phyloP scores from a whole-genome alignment of 2,797 vertebrate species.

The Oreonectes daqikongensis region DNA sequence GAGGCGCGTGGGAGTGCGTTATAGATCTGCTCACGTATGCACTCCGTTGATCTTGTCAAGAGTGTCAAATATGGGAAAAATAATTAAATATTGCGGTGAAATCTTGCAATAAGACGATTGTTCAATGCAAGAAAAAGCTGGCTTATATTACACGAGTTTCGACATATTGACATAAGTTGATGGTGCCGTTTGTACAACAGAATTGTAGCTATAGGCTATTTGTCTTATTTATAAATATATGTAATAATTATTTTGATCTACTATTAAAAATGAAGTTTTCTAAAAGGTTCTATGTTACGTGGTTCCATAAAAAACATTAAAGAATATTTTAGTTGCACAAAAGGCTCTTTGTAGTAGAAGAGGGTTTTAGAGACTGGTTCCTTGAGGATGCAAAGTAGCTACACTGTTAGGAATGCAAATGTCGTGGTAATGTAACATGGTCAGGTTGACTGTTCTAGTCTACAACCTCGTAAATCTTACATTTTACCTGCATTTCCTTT shows the following conservation, averaged over 20 bases:
- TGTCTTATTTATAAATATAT: neutral
- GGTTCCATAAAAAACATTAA: no score
- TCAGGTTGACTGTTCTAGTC: no score
- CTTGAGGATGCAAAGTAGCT: no score
- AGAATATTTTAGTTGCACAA: no score
- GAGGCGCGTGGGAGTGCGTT: slow-evolving; percentile 62
- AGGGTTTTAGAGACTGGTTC: no score
- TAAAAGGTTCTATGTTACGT: no score
- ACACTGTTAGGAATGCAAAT: neutral
- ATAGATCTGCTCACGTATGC: slow-evolving; percentile 5
- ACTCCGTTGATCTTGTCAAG: neutral
- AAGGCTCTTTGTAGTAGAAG: no score
- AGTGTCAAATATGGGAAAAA: neutral
- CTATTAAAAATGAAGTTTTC: no score
- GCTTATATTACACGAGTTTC: neutral
- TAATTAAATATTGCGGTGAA: neutral
- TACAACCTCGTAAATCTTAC: no score
- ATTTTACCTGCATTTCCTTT: no score
- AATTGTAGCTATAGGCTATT: no score
- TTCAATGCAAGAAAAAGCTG: neutral
- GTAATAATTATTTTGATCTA: neutral
- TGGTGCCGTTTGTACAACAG: no score
- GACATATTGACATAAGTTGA: neutral
- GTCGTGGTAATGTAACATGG: neutral
- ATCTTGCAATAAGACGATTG: neutral